A percentile compares a stretch with the other conserved stretches of the same genome.
Conservation (phyloP, 2,888 invertebrate species). For the Rugalucina vietnamica region DNA sequence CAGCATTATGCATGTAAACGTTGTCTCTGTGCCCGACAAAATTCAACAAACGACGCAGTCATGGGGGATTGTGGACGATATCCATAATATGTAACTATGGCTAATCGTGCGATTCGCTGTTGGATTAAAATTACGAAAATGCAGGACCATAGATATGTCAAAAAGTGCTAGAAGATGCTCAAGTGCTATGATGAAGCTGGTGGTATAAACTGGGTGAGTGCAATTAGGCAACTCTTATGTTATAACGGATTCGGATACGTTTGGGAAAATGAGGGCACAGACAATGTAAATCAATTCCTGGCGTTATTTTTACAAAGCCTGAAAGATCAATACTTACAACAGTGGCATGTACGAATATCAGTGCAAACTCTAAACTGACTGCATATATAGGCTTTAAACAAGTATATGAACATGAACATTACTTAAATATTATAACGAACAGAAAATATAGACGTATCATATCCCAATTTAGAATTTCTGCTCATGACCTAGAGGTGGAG, state of each 20-base stretch:
- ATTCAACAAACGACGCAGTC: too few relatives aligned
- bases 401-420: not conserved
- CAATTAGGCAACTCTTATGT: not conserved
- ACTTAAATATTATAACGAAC: not conserved
- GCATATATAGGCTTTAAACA: not conserved
- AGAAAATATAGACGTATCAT: not conserved
- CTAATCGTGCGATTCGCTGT: not conserved
- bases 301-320: not conserved
- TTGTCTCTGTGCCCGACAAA: not conserved
- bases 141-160: not conserved
- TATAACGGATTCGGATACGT: not conserved
- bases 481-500: slow-evolving; percentile 23
- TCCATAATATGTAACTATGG: not conserved
- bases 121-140: slow-evolving; percentile 19
- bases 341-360: not conserved
- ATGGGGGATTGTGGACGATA: slow-evolving; percentile 22
- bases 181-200: not conserved
- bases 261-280: not conserved
- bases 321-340: slow-evolving; percentile 1
- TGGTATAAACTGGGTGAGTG: not conserved
- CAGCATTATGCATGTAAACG: not conserved
- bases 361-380: not conserved
- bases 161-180: slow-evolving; percentile 5
- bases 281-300: not conserved
- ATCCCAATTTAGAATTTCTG: not conserved